Conservation (phyloP, 2,888 invertebrate genomes). For the Pristionchus exspectatus region DNA sequence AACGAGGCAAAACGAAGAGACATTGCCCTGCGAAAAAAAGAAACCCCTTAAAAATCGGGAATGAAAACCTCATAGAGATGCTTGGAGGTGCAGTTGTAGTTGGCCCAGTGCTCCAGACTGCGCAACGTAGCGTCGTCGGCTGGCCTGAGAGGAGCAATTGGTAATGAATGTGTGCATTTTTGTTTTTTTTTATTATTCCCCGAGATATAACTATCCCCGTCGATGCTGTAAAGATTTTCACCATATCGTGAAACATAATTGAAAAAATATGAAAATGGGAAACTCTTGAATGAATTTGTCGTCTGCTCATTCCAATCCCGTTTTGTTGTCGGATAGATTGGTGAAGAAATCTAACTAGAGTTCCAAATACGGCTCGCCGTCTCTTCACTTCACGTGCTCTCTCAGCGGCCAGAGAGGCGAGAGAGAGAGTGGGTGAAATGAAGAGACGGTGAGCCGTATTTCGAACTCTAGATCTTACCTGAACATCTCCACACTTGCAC, state of each 20-base stretch:
- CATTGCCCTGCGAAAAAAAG: too few species aligned
- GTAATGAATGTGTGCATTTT: background rate
- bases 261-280: too few species aligned
- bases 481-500: slow-evolving; percentile 44
- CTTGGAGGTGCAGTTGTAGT: slow-evolving; percentile 66
- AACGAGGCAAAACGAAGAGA: too few species aligned
- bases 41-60: too few species aligned
- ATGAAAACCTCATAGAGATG: slow-evolving; percentile 61
- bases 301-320: too few species aligned
- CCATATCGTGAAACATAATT: too few species aligned
- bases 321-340: too few species aligned
- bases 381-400: too few species aligned
- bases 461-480: slow-evolving; percentile 6
- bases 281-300: too few species aligned
- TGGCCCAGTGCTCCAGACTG: slow-evolving; percentile 59
- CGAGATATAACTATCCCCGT: background rate
- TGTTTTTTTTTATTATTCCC: background rate
- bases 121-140: slow-evolving; percentile 7
- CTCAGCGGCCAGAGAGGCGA: background rate
- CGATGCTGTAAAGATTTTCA: background rate
- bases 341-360: too few species aligned
- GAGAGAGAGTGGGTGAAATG: background rate
- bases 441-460: background rate
- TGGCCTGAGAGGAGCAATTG: background rate
- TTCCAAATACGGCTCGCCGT: too few species aligned